phyloP scores from a whole-genome alignment of 2,113 vertebrate genomes.

The Bambusicola thoracicus region DNA sequence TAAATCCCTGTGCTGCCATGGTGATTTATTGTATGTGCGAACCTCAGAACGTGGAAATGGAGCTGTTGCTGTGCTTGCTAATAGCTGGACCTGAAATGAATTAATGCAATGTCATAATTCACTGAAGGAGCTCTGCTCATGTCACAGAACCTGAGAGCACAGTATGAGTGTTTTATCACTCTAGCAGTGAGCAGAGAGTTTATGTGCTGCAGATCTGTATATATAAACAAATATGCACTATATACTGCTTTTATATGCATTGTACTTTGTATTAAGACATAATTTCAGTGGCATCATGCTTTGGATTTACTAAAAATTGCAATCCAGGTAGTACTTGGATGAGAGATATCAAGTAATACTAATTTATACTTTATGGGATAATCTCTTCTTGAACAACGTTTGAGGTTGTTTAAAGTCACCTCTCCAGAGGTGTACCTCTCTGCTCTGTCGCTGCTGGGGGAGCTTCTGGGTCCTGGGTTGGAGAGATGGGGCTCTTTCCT shows the following conservation, averaged over 20 bases:
- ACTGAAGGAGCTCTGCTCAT: not conserved
- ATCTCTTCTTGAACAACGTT: not conserved
- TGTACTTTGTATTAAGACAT: not conserved
- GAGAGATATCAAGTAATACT: not conserved
- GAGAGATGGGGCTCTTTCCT: not conserved
- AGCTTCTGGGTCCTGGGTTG: not conserved
- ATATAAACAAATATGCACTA: not conserved
- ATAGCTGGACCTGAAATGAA: slow-evolving; percentile 32
- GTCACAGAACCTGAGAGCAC: not conserved
- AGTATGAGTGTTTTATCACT: not conserved
- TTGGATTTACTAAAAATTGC: not conserved
- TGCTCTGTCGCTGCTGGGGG: not conserved
- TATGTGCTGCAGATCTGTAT: not conserved
- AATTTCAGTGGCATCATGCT: not conserved
- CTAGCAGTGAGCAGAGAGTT: not conserved
- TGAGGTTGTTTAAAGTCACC: not conserved
- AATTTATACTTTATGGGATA: not conserved
- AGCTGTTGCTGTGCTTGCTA: slow-evolving; percentile 11
- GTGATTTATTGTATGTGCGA: slow-evolving; percentile 39
- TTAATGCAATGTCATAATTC: slow-evolving; percentile 35
- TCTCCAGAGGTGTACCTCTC: not conserved
- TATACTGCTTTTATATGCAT: not conserved
- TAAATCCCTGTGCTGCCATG: slow-evolving; percentile 25
- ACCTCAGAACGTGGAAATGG: slow-evolving; percentile 34
- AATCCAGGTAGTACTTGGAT: not conserved